Conservation (phyloP, 1,140 invertebrate species). For the Diachasmimorpha longicaudata region DNA sequence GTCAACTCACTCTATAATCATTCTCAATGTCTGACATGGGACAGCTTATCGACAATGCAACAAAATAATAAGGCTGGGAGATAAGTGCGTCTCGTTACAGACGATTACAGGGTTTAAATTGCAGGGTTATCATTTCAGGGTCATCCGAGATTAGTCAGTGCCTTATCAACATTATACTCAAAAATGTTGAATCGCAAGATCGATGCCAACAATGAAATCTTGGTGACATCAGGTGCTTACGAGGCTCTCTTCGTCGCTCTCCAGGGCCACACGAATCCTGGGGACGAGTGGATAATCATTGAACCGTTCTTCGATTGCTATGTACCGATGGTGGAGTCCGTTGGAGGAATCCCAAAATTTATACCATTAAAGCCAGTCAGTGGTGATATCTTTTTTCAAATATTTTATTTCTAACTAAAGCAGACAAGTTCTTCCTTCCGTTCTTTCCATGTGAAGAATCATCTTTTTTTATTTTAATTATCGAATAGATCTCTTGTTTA, state of each 20-base stretch:
- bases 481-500: too few relatives aligned
- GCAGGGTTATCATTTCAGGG: conserved; percentile 70
- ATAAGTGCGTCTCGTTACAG: background rate
- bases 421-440: too few relatives aligned
- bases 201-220: conserved; percentile 82
- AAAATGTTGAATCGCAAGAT: conserved; percentile 76
- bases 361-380: conserved; percentile 85
- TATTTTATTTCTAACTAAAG: too few relatives aligned
- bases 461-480: too few relatives aligned
- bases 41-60: background rate
- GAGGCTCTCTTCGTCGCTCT: conserved; percentile 88
- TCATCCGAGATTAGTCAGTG: conserved; percentile 87
- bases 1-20: conserved; percentile 28
- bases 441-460: too few relatives aligned
- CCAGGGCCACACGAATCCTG: conserved; percentile 81
- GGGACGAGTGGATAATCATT: conserved; percentile 95
- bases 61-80: background rate
- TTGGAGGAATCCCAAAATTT: conserved; percentile 86
- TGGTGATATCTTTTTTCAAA: conserved; percentile 11
- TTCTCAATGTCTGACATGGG: background rate
- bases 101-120: background rate
- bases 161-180: conserved; percentile 84
- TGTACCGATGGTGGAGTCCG: conserved; percentile 88
- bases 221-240: conserved; percentile 92
- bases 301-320: conserved; percentile 99